Conservation (phyloP, 2,797 vertebrate genomes). For the Mus caroli region DNA sequence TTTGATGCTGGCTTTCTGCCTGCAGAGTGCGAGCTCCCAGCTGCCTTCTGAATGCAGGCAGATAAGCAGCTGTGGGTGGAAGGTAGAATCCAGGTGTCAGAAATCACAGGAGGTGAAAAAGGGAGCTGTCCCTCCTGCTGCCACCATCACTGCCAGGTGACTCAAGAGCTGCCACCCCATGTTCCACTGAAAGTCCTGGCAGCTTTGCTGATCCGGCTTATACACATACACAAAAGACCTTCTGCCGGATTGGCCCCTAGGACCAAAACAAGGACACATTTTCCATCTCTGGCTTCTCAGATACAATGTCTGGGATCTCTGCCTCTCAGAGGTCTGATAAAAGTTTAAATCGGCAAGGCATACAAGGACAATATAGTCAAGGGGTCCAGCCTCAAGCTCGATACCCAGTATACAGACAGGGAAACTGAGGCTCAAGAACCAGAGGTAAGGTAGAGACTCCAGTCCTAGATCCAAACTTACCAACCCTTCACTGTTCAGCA, state of each 20-base stretch:
- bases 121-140: background rate
- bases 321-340: background rate
- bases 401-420: background rate
- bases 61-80: background rate
- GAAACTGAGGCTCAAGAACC: constrained; percentile 52
- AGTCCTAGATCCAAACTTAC: background rate
- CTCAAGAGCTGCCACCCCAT: background rate
- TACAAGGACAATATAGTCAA: background rate
- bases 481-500: background rate
- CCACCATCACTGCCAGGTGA: background rate
- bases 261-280: background rate
- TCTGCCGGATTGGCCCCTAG: background rate
- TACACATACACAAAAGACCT: background rate
- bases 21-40: background rate
- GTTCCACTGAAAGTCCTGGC: background rate
- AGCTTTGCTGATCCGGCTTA: background rate
- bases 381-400: background rate
- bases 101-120: background rate
- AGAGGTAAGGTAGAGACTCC: background rate
- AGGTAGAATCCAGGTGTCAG: background rate
- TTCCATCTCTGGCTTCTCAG: background rate
- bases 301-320: background rate
- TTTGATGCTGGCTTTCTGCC: background rate
- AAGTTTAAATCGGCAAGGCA: background rate
- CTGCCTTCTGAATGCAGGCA: background rate